Evolutionary conservation across 2,113 vertebrate species (phyloP), one percentile per base, ranked within the genome.

Genomic region (Semnornis frantzii): DNA sequence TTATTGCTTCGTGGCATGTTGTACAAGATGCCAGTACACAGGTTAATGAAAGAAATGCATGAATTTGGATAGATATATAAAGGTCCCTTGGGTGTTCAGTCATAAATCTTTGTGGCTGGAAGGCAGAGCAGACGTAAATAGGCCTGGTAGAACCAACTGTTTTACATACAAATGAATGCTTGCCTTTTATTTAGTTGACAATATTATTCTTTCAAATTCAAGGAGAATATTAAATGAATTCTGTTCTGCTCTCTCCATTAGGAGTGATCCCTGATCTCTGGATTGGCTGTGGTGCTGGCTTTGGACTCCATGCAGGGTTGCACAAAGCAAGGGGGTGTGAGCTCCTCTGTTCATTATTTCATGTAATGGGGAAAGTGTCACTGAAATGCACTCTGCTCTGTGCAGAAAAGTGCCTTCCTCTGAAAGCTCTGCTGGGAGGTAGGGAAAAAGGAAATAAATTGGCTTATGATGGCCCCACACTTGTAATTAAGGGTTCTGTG

Each of bases 101-200:
- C 93, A 96, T 95, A 93, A 97, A 93, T 95, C 97, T 96, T 92
- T 85, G 85, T 95, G 95, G 95, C 97, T 96, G 90, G 95, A 87
- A 97, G 92, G 96, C 94, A 97, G 82, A 96, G 72, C 91, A 91
- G 93, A 79, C 87, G 83, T 89, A 95, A 96, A 97, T 95, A 96
- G 92, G 82, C 82, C 90, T 96, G 91, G 95, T 96, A 93, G 24
- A 96, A 93, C 89, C 72, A 91, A 80, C 96, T 97, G 80, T 80
- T 97, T 96, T 96, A 96, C 96, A 97, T 97, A 97, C 93, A 97
- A 97, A 97, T 96, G 96, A 97, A 62, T 73, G 82, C 82, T 95
- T 92, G 91, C 68, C 87, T 97, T 96, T 97, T 94, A 96, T 96
- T 96, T 94, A 76, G 90, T 86, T 96, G 97, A 96, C 94, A 92